Evolutionary conservation across 2,888 invertebrate genomes (phyloP), one percentile per base, ranked within the genome.

Genomic region (Tipula unca): DNA sequence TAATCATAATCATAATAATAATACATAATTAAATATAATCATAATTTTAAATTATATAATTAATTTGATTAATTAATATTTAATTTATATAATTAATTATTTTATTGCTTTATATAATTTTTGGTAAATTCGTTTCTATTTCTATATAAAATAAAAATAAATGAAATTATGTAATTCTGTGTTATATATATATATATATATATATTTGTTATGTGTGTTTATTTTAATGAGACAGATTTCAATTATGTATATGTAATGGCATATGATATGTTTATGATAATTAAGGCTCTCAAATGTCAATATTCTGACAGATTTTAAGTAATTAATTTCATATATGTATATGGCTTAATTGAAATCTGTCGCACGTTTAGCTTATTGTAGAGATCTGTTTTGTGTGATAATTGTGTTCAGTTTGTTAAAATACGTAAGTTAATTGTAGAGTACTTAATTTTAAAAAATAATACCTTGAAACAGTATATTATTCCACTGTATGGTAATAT

Each of bases 21-120:
- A 25, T 69, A 69, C 69, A 25, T 69, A 69, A 69, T 48, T 48
- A 48, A 83, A 29, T 32, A n/a, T 83, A 32, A 32, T 84, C 10
- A 36, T 84, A 36, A 20, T 36, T 36, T 84, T 84, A 25, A 35
- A 35, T 84, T 17, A 84, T 84, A 35, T 84, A 84, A 84, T 84
- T 84, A 36, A 84, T 84, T 32, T 84, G 36, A 84, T 84, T 32
- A n/a, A 84, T 32, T 6, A 17, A 84, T 84, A 36, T 36, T 84
- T 36, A 84, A 36, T 84, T 84, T 36, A 84, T 69, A 69, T 69
- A 25, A 69, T 69, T 69, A 10, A 69, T 69, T 25, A 48, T 69
- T 69, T 69, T 69, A 69, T 69, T 69, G 69, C 69, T 69, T 69
- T 69, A 25, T 14, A 48, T 48, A n/a, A 39, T 39, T 35, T 48